Evolutionary conservation across 2,888 invertebrate species (phyloP).

Genomic region (Metopia argyrocephala): DNA sequence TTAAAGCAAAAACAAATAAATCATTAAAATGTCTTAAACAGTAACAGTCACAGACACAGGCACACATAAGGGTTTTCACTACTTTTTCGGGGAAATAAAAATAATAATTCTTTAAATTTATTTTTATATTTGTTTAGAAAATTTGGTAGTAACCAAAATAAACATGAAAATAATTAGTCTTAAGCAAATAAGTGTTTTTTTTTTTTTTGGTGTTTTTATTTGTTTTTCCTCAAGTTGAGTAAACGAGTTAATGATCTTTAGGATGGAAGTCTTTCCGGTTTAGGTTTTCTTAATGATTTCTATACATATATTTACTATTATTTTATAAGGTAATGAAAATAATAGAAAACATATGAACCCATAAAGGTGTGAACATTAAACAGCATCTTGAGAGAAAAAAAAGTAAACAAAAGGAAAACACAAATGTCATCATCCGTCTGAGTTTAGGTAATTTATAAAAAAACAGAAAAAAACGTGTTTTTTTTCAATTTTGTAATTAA

Average conservation of each 20-base stretch:
- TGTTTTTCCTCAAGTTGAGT: no score
- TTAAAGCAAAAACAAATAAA: background rate
- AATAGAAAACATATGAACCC: background rate
- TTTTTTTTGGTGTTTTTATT: slow-evolving; percentile 9
- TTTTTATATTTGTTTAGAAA: slow-evolving; percentile 40
- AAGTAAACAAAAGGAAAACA: background rate
- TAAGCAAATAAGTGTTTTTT: slow-evolving; percentile 1
- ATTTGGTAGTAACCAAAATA: slow-evolving; percentile 47
- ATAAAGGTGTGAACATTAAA: slow-evolving; percentile 61
- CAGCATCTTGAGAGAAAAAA: background rate
- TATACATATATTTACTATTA: background rate
- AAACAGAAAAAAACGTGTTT: background rate
- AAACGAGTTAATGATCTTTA: background rate
- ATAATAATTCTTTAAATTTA: slow-evolving; percentile 1
- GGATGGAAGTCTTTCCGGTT: background rate
- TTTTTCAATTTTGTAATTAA: no score
- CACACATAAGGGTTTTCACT: background rate
- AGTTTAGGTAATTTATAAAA: background rate
- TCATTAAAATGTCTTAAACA: slow-evolving; percentile 1
- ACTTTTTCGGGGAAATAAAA: background rate
- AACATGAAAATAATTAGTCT: slow-evolving; percentile 53
- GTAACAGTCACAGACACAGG: background rate
- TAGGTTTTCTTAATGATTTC: background rate
- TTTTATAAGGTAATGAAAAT: background rate
- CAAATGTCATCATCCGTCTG: background rate